A percentile compares a stretch with the other conserved stretches of the same genome.
These are phyloP conservation scores for Camponotus fellah DNA, from an alignment of 2,888 invertebrate genomes.

Conservation along the genomic window DNA sequence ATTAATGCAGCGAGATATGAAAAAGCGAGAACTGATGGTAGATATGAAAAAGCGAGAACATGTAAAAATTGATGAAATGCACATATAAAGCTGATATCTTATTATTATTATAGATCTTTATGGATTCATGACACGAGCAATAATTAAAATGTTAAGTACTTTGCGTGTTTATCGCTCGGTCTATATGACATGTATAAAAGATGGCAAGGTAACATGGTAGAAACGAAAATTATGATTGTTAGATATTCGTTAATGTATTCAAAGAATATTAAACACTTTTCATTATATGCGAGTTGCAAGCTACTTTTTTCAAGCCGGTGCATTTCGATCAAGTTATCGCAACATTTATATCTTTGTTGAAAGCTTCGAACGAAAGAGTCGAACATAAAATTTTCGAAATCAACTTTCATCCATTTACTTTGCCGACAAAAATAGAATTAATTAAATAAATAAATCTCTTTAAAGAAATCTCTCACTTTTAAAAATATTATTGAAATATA, in stretches of 20 bases:
- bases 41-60: background rate
- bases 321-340: background rate
- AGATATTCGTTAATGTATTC: conserved; percentile 22
- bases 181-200: conserved; percentile 8
- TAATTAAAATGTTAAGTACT: conserved; percentile 35
- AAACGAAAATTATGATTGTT: background rate
- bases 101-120: conserved; percentile 38
- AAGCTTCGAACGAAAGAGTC: background rate
- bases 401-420: background rate
- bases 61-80: background rate
- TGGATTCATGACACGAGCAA: conserved; percentile 17
- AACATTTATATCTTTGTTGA: background rate
- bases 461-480: background rate
- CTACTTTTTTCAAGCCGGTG: background rate
- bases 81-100: background rate
- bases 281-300: conserved; percentile 15
- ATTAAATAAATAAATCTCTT: too few relatives aligned
- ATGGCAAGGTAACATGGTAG: background rate
- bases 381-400: background rate
- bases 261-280: conserved; percentile 13
- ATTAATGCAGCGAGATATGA: background rate
- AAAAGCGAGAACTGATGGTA: background rate
- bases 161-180: conserved; percentile 41
- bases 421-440: background rate
- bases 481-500: background rate